These are phyloP conservation scores for Pandemis corylana DNA, from an alignment of 2,888 invertebrate genomes.

Conservation along the genomic window DNA sequence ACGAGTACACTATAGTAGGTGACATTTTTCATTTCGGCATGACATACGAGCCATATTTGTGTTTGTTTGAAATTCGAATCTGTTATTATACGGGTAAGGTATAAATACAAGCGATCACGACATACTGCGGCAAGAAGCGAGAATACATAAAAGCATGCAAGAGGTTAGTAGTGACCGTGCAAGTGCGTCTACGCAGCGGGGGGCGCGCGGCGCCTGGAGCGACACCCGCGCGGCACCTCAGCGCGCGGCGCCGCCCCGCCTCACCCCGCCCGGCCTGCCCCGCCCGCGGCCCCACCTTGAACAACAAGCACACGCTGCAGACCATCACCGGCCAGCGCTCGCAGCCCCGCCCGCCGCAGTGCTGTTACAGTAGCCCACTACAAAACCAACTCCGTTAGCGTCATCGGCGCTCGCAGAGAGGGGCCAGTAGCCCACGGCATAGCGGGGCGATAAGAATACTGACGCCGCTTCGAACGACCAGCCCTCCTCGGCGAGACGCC, in stretches of 20 bases:
- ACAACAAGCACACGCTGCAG: neutral
- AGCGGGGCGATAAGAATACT: neutral
- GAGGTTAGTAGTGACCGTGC: neutral
- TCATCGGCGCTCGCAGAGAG: neutral
- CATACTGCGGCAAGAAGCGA: no score
- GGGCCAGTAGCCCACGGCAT: no score
- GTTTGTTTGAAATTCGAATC: no score
- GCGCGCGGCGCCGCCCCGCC: neutral
- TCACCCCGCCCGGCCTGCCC: neutral
- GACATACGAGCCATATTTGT: no score
- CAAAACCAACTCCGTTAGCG: neutral
- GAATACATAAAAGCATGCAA: neutral
- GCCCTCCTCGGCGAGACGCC: neutral
- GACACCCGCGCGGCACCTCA: neutral
- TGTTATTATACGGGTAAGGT: no score
- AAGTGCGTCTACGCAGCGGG: neutral
- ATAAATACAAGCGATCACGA: neutral
- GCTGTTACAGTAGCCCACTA: neutral
- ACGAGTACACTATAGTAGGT: no score
- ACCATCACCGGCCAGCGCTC: neutral
- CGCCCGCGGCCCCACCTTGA: neutral
- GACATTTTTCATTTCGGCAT: no score
- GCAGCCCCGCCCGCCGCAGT: neutral
- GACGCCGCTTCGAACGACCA: neutral
- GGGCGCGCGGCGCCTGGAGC: neutral